phyloP scores from a whole-genome alignment of 2,797 vertebrate species.

The Meriones psammophilus region DNA sequence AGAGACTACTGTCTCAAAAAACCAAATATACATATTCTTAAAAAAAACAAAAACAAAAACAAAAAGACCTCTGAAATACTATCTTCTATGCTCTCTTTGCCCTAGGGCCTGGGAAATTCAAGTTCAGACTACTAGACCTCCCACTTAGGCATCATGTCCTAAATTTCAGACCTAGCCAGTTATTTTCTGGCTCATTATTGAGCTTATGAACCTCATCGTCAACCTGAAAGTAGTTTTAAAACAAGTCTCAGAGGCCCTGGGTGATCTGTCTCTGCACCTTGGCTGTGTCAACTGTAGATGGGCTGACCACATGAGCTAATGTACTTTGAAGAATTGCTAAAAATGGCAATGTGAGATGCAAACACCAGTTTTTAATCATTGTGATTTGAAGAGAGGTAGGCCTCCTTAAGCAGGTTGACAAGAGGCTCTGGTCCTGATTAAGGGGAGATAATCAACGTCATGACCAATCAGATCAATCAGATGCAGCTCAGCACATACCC shows the following conservation, averaged over 20 bases:
- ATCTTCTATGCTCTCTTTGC: slow-evolving; percentile 35
- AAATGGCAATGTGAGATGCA: not conserved
- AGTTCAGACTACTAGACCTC: slow-evolving; percentile 20
- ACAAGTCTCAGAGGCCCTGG: not conserved
- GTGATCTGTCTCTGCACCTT: not conserved
- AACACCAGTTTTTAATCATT: not conserved
- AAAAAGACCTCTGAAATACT: not conserved
- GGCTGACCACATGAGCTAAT: not conserved
- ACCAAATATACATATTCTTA: not conserved
- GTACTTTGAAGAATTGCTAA: not conserved
- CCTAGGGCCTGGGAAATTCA: slow-evolving; percentile 37
- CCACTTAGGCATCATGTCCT: not conserved
- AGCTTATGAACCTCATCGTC: not conserved
- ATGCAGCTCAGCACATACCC: not conserved
- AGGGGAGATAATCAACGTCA: not conserved
- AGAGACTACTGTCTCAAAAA: not conserved
- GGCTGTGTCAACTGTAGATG: not conserved
- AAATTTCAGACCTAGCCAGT: not conserved
- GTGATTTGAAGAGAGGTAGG: not conserved
- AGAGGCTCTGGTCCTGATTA: not conserved
- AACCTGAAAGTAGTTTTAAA: slow-evolving; percentile 27
- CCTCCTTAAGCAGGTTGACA: not conserved
- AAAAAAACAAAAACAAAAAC: too few relatives aligned
- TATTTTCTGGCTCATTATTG: slow-evolving; percentile 7
- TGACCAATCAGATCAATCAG: not conserved